A percentile compares a stretch with the other conserved stretches of the same genome.
These are phyloP conservation scores for Caenorhabditis afra DNA, from an alignment of 2,888 invertebrate genomes.

Conservation along the genomic window DNA sequence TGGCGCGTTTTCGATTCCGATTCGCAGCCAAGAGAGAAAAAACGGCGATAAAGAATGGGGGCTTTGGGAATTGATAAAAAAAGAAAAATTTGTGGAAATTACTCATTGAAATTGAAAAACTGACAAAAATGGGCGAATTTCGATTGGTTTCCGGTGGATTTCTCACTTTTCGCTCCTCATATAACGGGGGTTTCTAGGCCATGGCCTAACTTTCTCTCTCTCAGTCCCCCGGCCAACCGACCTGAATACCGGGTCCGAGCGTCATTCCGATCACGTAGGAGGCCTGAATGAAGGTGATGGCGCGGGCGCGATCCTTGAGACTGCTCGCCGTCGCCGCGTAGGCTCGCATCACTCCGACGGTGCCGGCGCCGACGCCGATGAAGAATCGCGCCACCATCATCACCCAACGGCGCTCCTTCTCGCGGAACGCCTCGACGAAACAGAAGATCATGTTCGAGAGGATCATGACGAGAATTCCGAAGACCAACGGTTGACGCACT, in stretches of 20 bases:
- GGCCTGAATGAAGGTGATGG: slow-evolving; percentile 68
- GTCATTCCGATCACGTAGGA: slow-evolving; percentile 70
- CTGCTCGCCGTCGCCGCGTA: slow-evolving; percentile 67
- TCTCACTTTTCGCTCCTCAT: too few species aligned
- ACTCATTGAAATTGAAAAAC: too few species aligned
- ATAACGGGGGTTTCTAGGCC: too few species aligned
- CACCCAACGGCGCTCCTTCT: slow-evolving; percentile 62
- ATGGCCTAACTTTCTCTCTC: too few species aligned
- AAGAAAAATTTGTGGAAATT: too few species aligned
- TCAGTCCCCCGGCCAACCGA: background rate
- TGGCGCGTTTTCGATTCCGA: too few species aligned
- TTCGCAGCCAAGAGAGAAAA: too few species aligned
- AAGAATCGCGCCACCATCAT: slow-evolving; percentile 67
- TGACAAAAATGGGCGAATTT: too few species aligned
- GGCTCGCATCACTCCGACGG: slow-evolving; percentile 67
- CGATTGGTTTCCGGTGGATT: too few species aligned
- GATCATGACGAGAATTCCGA: slow-evolving; percentile 65
- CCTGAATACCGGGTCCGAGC: slow-evolving; percentile 68
- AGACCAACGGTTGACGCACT: slow-evolving; percentile 67
- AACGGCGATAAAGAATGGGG: too few species aligned
- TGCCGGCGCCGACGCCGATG: slow-evolving; percentile 67
- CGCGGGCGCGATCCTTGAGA: slow-evolving; percentile 63
- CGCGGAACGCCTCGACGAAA: slow-evolving; percentile 64
- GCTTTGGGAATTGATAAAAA: too few species aligned
- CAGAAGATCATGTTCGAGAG: slow-evolving; percentile 69